Percentiles rank a stretch among this genome's conserved stretches.
These are phyloP conservation scores for Musca domestica DNA, from an alignment of 1,140 invertebrate genomes.

Conservation along the genomic window DNA sequence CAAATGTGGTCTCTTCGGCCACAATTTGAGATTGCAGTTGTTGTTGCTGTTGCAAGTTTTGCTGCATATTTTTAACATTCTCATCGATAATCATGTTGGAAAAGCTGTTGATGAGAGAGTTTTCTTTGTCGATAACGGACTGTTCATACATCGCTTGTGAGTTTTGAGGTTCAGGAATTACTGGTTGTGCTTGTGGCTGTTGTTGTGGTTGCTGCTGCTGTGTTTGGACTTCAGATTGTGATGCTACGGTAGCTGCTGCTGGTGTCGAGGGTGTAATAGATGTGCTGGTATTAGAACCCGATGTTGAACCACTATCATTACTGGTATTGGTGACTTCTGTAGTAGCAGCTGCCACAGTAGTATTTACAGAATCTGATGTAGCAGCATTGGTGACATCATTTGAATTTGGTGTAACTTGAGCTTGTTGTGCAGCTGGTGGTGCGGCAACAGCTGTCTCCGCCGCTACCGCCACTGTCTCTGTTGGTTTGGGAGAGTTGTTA, in stretches of 20 bases:
- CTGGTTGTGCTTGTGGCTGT: constrained; percentile 29
- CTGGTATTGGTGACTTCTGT: constrained; percentile 14
- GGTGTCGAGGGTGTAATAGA: constrained; percentile 55
- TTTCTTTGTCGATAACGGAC: constrained; percentile 52
- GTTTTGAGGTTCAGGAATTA: constrained; percentile 34
- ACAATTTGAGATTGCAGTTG: constrained; percentile 28
- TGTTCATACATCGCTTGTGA: constrained; percentile 50
- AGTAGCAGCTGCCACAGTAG: constrained; percentile 29
- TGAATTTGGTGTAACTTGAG: constrained; percentile 38
- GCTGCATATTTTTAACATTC: constrained; percentile 48
- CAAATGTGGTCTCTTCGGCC: constrained; percentile 41
- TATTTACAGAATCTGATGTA: constrained; percentile 47
- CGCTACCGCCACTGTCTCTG: background rate
- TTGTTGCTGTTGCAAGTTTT: constrained; percentile 34
- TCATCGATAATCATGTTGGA: constrained; percentile 52
- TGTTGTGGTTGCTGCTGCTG: constrained; percentile 30
- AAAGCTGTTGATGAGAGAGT: constrained; percentile 51
- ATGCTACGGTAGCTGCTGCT: constrained; percentile 33
- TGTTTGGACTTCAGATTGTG: constrained; percentile 27
- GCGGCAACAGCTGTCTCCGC: background rate
- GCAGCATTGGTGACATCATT: constrained; percentile 45
- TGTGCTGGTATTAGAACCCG: constrained; percentile 55
- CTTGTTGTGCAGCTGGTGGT: constrained; percentile 28
- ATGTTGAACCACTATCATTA: constrained; percentile 27
- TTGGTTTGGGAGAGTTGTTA: constrained; percentile 21